Percentiles rank a stretch among this genome's conserved stretches.
Conservation (phyloP, 2,888 invertebrate species). For the Leucophora obtusa region DNA sequence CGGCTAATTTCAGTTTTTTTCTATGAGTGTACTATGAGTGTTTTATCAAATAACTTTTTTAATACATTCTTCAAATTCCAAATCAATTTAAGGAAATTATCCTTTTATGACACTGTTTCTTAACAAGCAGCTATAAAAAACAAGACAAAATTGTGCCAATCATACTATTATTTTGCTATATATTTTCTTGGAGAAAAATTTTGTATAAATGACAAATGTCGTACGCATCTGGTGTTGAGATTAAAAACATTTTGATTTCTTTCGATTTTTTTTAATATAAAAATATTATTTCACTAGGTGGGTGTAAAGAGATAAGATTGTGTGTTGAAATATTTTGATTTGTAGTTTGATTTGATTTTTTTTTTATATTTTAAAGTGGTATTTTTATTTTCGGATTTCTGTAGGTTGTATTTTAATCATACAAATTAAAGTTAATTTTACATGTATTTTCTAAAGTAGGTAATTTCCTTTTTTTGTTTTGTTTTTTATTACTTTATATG, state of each 20-base stretch:
- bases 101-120: too few species aligned
- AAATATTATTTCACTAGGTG: conserved; percentile 17
- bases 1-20: too few species aligned
- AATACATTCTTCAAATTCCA: too few species aligned
- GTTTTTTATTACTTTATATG: conserved; percentile 12
- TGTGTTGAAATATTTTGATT: conserved; percentile 26
- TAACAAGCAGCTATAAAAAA: not conserved
- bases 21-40: too few species aligned
- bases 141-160: not conserved
- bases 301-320: conserved; percentile 22
- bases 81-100: too few species aligned
- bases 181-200: not conserved
- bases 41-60: too few species aligned
- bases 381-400: not conserved
- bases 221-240: conserved; percentile 35
- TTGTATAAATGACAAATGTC: conserved; percentile 29
- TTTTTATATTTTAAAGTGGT: not conserved
- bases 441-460: not conserved
- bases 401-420: conserved; percentile 27
- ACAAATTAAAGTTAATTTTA: conserved; percentile 6
- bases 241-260: conserved; percentile 26
- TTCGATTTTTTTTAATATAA: conserved; percentile 1
- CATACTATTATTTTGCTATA: not conserved
- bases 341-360: conserved; percentile 4
- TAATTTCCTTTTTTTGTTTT: not conserved